Conservation (phyloP, 1,140 invertebrate genomes). For the Saccostrea glomerata region DNA sequence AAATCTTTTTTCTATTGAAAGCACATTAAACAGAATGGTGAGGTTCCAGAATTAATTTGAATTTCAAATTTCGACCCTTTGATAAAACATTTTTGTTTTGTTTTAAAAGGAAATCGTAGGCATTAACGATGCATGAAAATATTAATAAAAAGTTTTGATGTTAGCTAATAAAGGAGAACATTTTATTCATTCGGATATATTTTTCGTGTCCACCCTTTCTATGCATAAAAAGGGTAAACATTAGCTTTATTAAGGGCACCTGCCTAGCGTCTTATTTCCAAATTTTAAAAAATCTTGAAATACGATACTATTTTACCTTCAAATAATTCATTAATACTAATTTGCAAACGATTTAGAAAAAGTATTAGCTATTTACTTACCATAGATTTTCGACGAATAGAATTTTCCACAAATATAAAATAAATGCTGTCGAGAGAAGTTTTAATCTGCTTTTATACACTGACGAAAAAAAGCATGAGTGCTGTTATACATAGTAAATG, state of each 20-base stretch:
- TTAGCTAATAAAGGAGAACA: no score
- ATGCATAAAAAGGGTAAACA: background rate
- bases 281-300: background rate
- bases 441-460: background rate
- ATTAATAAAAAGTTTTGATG: no score
- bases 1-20: background rate
- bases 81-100: no score
- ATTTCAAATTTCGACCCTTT: background rate
- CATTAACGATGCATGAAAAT: no score
- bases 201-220: background rate
- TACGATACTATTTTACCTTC: background rate
- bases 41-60: background rate
- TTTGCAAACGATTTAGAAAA: background rate
- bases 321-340: background rate
- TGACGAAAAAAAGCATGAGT: background rate
- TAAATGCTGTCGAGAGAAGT: background rate
- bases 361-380: background rate
- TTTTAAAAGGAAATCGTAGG: no score
- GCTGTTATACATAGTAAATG: slow-evolving; percentile 1
- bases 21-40: background rate
- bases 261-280: background rate
- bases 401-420: background rate
- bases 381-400: background rate
- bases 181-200: background rate
- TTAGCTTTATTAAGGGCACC: background rate